Evolutionary conservation across 37 sponge, comb jelly and placozoan species (phyloP), one percentile per base, ranked within the genome.

Genomic region (Halisarca cf. caerulea): DNA sequence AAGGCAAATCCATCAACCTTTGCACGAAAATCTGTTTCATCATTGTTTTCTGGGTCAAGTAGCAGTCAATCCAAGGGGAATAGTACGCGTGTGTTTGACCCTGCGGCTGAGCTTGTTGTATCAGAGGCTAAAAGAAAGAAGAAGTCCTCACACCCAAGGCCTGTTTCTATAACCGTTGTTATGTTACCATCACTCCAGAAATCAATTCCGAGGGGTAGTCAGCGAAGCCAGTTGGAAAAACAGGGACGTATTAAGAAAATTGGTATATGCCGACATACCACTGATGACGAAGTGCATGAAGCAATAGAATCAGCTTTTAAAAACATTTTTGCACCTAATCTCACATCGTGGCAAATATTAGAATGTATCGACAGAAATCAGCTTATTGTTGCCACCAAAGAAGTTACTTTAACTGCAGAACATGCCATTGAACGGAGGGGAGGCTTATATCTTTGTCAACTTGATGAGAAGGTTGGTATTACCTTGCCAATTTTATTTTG

Each of bases 81-180:
- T 18, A 66, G 68, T 27, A 18, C 14, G 68, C 9, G 25, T 24
- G 28, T 27, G 8, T 66, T 66, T 66, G 23, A 27, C 68, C 68
- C 68, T 66, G 23, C 25, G 14, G 68, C 68, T 66, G 68, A 66
- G 23, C 68, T 66, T 24, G 68, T 66, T 27, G 68, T 66, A 66
- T 66, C 68, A 15, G 23, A n/a, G 14, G 23, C 14, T 18, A 66
- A 66, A 27, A 66, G 68, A 27, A 66, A 66, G 68, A 66, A 66
- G 23, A 66, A 66, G 68, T 66, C 68, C 23, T 66, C 25, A 24
- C 14, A 18, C 9, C 68, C 68, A 27, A 66, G 23, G 68, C 68
- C 68, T 9, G 25, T 66, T 8, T 24, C 68, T n/a, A 27, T 66
- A 66, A 66, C 68, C 14, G 68, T 66, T 24, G 68, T 66, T 24